These are phyloP conservation scores for Drosophila punjabiensis DNA, from an alignment of 1,140 invertebrate genomes.

Conservation along the genomic window DNA sequence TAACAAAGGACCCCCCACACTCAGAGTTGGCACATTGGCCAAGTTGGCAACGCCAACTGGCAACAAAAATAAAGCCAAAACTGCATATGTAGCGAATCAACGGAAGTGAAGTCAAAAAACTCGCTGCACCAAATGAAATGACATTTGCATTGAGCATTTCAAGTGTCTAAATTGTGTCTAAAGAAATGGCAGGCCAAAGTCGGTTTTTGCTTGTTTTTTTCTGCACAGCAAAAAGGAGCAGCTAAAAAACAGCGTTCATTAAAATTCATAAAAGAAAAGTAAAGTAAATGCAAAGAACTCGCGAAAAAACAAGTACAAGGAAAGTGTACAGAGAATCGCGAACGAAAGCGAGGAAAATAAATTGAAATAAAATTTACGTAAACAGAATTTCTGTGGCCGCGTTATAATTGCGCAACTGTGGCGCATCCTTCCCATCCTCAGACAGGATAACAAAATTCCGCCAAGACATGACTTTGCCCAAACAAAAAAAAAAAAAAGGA, in stretches of 20 bases:
- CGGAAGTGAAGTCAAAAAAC: conserved; percentile 34
- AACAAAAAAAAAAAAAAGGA: conserved; percentile 33
- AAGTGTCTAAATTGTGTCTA: conserved; percentile 59
- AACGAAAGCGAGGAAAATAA: conserved; percentile 55
- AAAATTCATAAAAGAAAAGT: conserved; percentile 73
- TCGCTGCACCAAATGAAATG: conserved; percentile 33
- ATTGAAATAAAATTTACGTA: conserved; percentile 73
- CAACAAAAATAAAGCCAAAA: conserved; percentile 38
- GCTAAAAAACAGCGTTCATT: conserved; percentile 61
- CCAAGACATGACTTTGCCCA: conserved; percentile 45
- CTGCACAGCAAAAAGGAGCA: conserved; percentile 66
- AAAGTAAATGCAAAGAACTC: conserved; percentile 36
- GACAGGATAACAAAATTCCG: conserved; percentile 73
- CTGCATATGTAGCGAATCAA: conserved; percentile 53
- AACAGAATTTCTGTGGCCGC: conserved; percentile 70
- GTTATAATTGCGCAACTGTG: conserved; percentile 70
- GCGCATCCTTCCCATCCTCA: conserved; percentile 53
- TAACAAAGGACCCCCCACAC: conserved; percentile 51
- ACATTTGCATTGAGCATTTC: conserved; percentile 72
- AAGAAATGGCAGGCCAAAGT: conserved; percentile 20
- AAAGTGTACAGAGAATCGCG: not conserved
- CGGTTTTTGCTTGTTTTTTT: conserved; percentile 25
- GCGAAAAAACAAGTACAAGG: conserved; percentile 13
- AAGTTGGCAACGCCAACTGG: conserved; percentile 62
- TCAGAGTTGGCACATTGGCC: conserved; percentile 59